These are phyloP conservation scores for Ptilorrhoa leucosticta DNA, from an alignment of 2,113 vertebrate genomes.

Conservation along the genomic window DNA sequence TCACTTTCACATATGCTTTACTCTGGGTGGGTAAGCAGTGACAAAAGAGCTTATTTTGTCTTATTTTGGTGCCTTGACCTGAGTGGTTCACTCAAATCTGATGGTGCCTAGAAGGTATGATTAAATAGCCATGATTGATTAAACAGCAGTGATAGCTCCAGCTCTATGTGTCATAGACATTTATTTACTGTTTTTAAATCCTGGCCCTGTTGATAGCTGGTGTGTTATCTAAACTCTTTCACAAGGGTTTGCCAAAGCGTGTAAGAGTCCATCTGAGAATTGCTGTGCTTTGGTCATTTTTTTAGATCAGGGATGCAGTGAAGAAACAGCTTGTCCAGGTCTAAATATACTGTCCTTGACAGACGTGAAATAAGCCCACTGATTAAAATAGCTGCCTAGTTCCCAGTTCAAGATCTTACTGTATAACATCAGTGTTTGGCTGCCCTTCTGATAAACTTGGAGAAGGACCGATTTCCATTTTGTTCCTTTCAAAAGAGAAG, in stretches of 20 bases:
- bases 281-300: not conserved
- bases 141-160: not conserved
- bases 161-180: not conserved
- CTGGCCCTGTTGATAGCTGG: not conserved
- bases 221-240: not conserved
- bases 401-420: slow-evolving; percentile 62
- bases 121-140: not conserved
- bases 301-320: slow-evolving; percentile 4
- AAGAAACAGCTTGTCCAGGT: slow-evolving; percentile 31
- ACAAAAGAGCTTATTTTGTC: not conserved
- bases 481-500: slow-evolving; percentile 58
- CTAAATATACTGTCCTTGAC: slow-evolving; percentile 55
- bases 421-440: slow-evolving; percentile 83
- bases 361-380: slow-evolving; percentile 26
- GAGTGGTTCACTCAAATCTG: not conserved
- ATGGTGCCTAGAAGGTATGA: not conserved
- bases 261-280: not conserved
- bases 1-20: not conserved
- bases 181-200: not conserved
- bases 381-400: slow-evolving; percentile 52
- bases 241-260: not conserved
- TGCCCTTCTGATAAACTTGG: slow-evolving; percentile 85
- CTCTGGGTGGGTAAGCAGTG: not conserved
- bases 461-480: slow-evolving; percentile 60
- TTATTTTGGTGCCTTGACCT: slow-evolving; percentile 7